Evolutionary conservation across 37 sponge, comb jelly and placozoan species (phyloP).

Genomic region (Aplysina aerophoba): DNA sequence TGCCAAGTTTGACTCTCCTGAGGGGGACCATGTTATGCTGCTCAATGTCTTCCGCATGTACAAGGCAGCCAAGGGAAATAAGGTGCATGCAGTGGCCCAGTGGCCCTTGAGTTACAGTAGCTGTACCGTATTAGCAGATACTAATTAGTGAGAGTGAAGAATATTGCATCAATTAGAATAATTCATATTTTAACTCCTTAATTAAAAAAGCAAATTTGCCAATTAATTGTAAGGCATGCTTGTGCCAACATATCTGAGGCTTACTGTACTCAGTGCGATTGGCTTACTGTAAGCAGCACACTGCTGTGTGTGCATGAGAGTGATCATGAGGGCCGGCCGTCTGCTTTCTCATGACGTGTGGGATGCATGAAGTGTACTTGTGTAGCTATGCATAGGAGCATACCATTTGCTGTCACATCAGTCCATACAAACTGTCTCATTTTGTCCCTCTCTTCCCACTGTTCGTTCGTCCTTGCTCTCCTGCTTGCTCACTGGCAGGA

Average conservation of each 20-base stretch:
- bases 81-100: slow-evolving; percentile 49
- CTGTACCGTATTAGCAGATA: not conserved
- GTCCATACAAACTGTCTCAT: not conserved
- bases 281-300: not conserved
- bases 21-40: slow-evolving; percentile 91
- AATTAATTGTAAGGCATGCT: not conserved
- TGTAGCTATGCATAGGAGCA: no score
- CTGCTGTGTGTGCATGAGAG: not conserved
- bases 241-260: not conserved
- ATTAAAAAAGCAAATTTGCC: no score
- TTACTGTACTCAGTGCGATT: not conserved
- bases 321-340: not conserved
- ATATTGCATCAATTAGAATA: no score
- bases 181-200: no score
- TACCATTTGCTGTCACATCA: no score
- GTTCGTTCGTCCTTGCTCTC: not conserved
- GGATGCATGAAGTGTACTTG: no score
- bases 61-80: slow-evolving; percentile 76
- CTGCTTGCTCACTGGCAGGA: slow-evolving; percentile 22
- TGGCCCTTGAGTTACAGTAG: no score
- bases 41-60: slow-evolving; percentile 77
- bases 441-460: not conserved
- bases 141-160: not conserved
- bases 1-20: slow-evolving; percentile 68
- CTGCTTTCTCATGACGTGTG: no score